Conservation (phyloP, 2,888 invertebrate species). For the Drosophila silvestris region DNA sequence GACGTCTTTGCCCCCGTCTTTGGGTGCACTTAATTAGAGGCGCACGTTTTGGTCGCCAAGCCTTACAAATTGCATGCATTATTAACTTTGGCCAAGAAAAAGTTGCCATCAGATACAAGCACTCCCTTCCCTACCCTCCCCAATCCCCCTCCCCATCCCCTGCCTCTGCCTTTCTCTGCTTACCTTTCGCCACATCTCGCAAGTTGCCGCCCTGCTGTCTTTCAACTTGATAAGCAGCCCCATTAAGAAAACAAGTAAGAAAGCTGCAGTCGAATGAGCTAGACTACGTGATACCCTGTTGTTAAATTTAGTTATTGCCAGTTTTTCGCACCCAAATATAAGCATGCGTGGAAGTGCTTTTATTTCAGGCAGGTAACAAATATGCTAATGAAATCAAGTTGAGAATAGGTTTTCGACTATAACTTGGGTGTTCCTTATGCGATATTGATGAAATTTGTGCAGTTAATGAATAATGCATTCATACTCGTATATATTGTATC, state of each 20-base stretch:
- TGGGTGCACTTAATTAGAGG: conserved; percentile 69
- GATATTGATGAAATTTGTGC: not conserved
- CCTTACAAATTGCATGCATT: conserved; percentile 64
- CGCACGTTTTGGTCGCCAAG: conserved; percentile 51
- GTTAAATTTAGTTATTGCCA: too few relatives aligned
- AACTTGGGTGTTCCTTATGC: too few relatives aligned
- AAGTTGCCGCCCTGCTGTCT: conserved; percentile 56
- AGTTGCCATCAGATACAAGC: not conserved
- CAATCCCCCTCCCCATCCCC: not conserved
- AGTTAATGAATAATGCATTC: not conserved
- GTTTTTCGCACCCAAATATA: not conserved
- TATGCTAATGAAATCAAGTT: too few relatives aligned
- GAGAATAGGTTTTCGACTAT: not conserved
- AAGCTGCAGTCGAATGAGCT: not conserved
- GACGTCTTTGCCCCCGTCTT: conserved; percentile 19
- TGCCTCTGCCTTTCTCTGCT: not conserved
- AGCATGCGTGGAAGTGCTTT: not conserved
- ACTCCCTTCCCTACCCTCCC: not conserved
- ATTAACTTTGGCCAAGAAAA: conserved; percentile 38
- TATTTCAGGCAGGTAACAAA: too few relatives aligned
- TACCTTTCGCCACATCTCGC: not conserved
- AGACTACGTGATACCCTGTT: not conserved
- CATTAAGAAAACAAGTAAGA: conserved; percentile 53
- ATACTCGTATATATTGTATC: not conserved
- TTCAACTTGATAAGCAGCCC: conserved; percentile 75